A percentile compares a stretch with the other conserved stretches of the same genome.
Conservation (phyloP, 37 sponge, comb jelly and placozoan genomes). For the Ephydatia muelleri region DNA sequence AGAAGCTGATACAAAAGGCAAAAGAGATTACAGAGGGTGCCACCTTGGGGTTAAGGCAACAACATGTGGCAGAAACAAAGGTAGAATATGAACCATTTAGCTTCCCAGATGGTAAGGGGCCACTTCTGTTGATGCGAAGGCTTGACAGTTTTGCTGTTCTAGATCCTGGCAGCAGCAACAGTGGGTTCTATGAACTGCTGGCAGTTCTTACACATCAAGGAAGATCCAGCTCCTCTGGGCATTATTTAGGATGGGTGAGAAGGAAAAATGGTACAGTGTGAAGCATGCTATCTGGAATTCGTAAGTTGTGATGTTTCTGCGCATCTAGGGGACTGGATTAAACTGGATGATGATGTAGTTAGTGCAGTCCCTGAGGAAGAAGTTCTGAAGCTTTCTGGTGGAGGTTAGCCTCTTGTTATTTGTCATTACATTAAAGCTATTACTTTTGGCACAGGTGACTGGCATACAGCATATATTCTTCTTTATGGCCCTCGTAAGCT, state of each 20-base stretch:
- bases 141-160: not conserved
- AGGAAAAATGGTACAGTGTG: constrained; percentile 6
- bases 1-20: constrained; percentile 59
- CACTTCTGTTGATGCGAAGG: not conserved
- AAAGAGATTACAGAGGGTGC: constrained; percentile 47
- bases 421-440: not conserved
- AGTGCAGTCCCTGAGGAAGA: constrained; percentile 83
- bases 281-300: not conserved
- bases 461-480: constrained; percentile 96
- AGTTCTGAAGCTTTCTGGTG: constrained; percentile 94
- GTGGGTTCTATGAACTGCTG: constrained; percentile 91
- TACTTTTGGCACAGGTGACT: constrained; percentile 75
- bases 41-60: not conserved
- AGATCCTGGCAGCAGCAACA: constrained; percentile 95
- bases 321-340: constrained; percentile 79
- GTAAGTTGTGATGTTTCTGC: not conserved
- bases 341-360: constrained; percentile 95
- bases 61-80: not conserved
- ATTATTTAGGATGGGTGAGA: constrained; percentile 93
- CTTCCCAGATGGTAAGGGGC: constrained; percentile 78
- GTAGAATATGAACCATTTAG: constrained; percentile 77
- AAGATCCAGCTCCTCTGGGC: constrained; percentile 92
- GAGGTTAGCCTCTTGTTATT: constrained; percentile 52
- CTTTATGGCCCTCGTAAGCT: constrained; percentile 80
- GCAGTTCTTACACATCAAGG: constrained; percentile 98